Evolutionary conservation across 2,797 vertebrate genomes (phyloP).

Genomic region (Otus scops): DNA sequence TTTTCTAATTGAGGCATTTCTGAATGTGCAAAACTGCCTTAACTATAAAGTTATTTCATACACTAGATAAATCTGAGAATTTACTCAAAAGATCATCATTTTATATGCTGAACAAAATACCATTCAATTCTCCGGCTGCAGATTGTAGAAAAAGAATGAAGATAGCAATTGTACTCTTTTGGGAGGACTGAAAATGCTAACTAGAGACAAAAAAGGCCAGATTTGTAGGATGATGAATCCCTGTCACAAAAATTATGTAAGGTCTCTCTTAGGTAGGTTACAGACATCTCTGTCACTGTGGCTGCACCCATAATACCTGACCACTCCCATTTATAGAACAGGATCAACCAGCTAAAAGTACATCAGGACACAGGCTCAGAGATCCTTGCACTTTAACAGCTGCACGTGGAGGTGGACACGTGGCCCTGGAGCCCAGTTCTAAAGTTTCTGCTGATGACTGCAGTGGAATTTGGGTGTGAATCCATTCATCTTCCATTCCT

Average conservation of each 20-base stretch:
- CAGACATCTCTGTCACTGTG: not conserved
- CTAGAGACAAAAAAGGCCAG: not conserved
- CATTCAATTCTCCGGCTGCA: not conserved
- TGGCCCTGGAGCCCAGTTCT: not conserved
- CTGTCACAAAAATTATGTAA: not conserved
- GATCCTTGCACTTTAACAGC: not conserved
- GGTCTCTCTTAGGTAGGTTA: not conserved
- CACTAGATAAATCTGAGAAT: not conserved
- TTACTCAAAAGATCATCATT: not conserved
- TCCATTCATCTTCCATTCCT: not conserved
- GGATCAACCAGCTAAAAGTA: not conserved
- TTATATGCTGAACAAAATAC: not conserved
- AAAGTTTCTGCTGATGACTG: constrained; percentile 23
- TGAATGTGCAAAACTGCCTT: not conserved
- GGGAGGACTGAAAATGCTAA: not conserved
- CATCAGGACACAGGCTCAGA: not conserved
- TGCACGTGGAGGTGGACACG: not conserved
- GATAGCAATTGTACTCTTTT: rapidly evolving
- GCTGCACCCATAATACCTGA: not conserved
- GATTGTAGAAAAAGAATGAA: not conserved
- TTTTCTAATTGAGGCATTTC: not conserved
- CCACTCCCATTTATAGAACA: not conserved
- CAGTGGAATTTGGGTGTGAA: constrained; percentile 26
- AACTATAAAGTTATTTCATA: not conserved
- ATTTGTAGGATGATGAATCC: not conserved